Percentiles rank a stretch among this genome's conserved stretches.
phyloP scores from a whole-genome alignment of 2,888 invertebrate genomes.

The Cephus nigrinus region DNA sequence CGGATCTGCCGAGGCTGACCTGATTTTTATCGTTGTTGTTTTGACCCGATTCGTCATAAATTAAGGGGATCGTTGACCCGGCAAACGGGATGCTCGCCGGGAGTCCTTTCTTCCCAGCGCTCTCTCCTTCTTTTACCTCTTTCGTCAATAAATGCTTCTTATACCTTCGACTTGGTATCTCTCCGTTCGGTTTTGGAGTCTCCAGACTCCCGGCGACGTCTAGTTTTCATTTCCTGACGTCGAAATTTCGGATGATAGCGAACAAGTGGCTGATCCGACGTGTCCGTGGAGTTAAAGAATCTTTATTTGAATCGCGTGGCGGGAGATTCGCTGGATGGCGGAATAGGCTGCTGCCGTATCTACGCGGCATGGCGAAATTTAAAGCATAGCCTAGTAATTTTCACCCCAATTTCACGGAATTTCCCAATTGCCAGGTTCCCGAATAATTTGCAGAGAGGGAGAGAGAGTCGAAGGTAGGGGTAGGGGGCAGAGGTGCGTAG shows the following conservation, averaged over 20 bases:
- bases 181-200: background rate
- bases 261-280: background rate
- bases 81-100: background rate
- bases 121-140: background rate
- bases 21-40: slow-evolving; percentile 48
- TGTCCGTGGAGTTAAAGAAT: slow-evolving; percentile 8
- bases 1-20: background rate
- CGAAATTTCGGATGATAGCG: background rate
- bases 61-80: slow-evolving; percentile 14
- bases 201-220: background rate
- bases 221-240: background rate
- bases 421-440: slow-evolving; percentile 37
- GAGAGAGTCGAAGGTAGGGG: background rate
- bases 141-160: background rate
- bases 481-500: background rate
- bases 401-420: slow-evolving; percentile 43
- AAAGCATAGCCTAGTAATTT: slow-evolving; percentile 37
- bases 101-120: background rate
- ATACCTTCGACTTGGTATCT: background rate
- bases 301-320: slow-evolving; percentile 12
- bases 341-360: slow-evolving; percentile 13
- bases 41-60: slow-evolving; percentile 41
- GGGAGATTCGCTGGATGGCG: slow-evolving; percentile 12
- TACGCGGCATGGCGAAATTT: slow-evolving; percentile 28
- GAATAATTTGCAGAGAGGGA: slow-evolving; percentile 30